Conservation (phyloP, 2,797 vertebrate species). For the Arnoldichthys spilopterus region DNA sequence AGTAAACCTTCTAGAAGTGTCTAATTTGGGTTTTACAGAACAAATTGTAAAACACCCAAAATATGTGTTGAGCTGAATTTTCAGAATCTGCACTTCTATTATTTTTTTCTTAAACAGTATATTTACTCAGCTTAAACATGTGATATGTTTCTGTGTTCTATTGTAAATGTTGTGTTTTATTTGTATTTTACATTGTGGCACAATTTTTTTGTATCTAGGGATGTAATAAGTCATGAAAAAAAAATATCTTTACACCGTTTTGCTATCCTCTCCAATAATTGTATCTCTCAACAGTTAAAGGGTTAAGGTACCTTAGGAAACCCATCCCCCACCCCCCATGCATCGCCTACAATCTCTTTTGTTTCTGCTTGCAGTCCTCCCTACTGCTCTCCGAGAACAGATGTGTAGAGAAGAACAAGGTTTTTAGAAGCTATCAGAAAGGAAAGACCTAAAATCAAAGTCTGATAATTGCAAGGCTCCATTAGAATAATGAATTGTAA, state of each 20-base stretch:
- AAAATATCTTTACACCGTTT: neutral
- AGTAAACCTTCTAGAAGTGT: too few species aligned
- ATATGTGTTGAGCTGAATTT: too few species aligned
- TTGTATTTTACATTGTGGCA: too few species aligned
- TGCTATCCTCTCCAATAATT: neutral
- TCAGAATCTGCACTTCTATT: too few species aligned
- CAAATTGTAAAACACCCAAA: too few species aligned
- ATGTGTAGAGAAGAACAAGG: neutral
- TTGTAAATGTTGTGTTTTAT: too few species aligned
- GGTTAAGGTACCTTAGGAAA: neutral
- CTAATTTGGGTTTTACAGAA: too few species aligned
- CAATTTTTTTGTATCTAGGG: too few species aligned
- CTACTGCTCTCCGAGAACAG: slow-evolving; percentile 4
- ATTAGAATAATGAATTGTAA: slow-evolving; percentile 62
- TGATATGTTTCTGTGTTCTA: too few species aligned
- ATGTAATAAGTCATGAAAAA: neutral
- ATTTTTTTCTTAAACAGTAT: too few species aligned
- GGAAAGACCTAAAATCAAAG: slow-evolving; percentile 48
- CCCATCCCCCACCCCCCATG: neutral
- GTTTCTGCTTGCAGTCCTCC: slow-evolving; percentile 22
- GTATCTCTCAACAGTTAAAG: neutral
- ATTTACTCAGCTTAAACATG: too few species aligned
- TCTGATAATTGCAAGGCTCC: slow-evolving; percentile 50
- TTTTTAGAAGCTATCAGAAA: neutral
- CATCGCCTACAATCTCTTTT: slow-evolving; percentile 8